Evolutionary conservation across 2,888 invertebrate genomes (phyloP), one percentile per base, ranked within the genome.

Genomic region (Drosophila macrospina): DNA sequence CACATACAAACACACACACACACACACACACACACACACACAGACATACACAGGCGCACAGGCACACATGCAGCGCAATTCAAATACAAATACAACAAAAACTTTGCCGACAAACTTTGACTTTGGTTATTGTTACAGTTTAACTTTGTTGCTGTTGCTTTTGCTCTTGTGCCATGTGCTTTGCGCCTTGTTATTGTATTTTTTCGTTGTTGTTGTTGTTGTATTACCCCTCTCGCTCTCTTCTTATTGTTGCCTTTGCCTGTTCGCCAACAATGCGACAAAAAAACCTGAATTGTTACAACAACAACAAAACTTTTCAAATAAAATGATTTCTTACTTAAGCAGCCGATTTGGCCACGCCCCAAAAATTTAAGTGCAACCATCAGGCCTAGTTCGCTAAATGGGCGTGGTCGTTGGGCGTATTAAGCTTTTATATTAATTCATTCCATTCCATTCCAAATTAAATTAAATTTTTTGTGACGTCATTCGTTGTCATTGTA

Each of bases 101-200:
- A 86, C 78, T 83, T 83, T 86, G 84, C 86, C 84, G 77, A 74
- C 88, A 72, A 88, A 88, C 84, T 86, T 86, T 84, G 88, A 88
- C 82, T 83, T 86, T 85, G 85, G 88, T 87, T 87, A 85, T 86
- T 84, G 88, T 85, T 82, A 84, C 86, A 86, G 86, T 88, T 88
- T 76, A 82, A 87, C 85, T 86, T 84, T 84, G 86, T 20, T 20
- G 20, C 20, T 20, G 20, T 20, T 20, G n/a, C n/a, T n/a, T n/a
- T n/a, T n/a, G n/a, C n/a, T n/a, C n/a, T 60, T 66, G 62, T 74
- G 73, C 57, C 72, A 75, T 76, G 75, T 77, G 75, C 77, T 69
- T 57, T 56, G 48, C 68, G 71, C 52, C 64, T 20, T 20, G 1
- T n/a, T 65, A 36, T 55, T 57, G 47, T 5, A 45, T 34, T 45